Evolutionary conservation across 2,113 vertebrate genomes (phyloP), one percentile per base, ranked within the genome.

Genomic region (Hystrix cristata): DNA sequence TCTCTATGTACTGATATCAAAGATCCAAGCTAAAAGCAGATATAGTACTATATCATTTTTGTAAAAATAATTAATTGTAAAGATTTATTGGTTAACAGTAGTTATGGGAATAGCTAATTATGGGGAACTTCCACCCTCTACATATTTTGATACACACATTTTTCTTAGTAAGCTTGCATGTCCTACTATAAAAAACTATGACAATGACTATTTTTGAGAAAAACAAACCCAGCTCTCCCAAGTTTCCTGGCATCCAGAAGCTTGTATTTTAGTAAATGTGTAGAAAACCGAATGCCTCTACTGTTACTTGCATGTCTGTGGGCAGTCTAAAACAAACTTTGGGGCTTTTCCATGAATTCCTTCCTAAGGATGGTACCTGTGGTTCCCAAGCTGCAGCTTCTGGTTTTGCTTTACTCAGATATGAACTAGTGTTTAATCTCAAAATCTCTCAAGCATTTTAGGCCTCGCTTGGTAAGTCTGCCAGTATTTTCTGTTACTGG

Each of bases 331-430:
- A 27, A 79, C 46, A 71, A 81, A 5, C 71, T 23, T 57, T 94
- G 60, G 69, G 89, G 21, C 1, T 62, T 82, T 97, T 90, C 80
- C 79, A 80, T 90, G 46, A 95, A 95, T 95, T 95, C 67, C 85
- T 90, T 8, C 13, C 31, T 89, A 71, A 95, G 43, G 55, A 62
- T 67, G 46, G 80, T 48, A 60, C 5, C 72, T 72, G 11, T 46
- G 57, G 60, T 87, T 85, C 64, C 48, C 69, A 55, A 78, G 67
- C 14, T 43, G 71, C 25, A 65, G 53, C 34, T 53, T 18, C 23
- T 64, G 55, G 57, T 81, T 89, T 92, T 71, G 15, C 84, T 92
- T 95, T 92, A 89, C 87, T 69, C 62, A 91, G 62, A 90, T 7
- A 19, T 74, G 69, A 95, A 57, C 48, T 69, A 89, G 25, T 31